Base-by-base conservation (phyloP, 1,140 invertebrate species). In the Steinernema khuongi region DNA sequence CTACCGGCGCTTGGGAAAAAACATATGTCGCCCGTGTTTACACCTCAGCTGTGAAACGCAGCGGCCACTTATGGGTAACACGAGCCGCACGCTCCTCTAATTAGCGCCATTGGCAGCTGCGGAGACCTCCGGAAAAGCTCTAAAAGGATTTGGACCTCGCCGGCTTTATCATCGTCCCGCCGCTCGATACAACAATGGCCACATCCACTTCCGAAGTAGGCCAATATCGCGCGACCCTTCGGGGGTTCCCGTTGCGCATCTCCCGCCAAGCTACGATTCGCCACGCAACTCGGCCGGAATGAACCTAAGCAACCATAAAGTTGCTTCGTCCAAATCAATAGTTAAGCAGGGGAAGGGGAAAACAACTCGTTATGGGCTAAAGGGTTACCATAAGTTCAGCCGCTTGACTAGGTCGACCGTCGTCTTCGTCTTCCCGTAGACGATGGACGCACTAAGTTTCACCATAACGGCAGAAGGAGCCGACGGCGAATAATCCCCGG, bases 361-460 rank as follows among this genome's bases (percentile, higher is more conserved):
- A n/a, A n/a, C n/a, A n/a, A n/a, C n/a, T n/a, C n/a, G n/a, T n/a
- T n/a, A n/a, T n/a, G n/a, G n/a, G n/a, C n/a, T n/a, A n/a, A n/a
- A n/a, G 18, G 18, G 66, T 31, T 60, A 80, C 79, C 79, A 80
- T 70, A 80, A 68, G 67, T 80, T 80, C 0, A 80, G 68, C 30
- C 75, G 74, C 31, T 77, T 79, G 31, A 80, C 79, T 66, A 36
- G 67, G 29, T 80, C 77, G 1, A 77, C 31, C 2, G 74, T 71
- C 31, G 68, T 74, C 71, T 80, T 80, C 19, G 79, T 80, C 28
- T 78, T 68, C 31, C 74, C 69, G 73, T 80, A 80, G 43, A 80
- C 78, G 31, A 74, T 68, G 26, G 74, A 73, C 30, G 73, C 71
- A 29, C 71, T 77, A 18, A 80, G 50, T 50, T 79, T 79, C 31